These are phyloP conservation scores for Solenopsis fugax DNA, from an alignment of 1,140 invertebrate genomes.

Conservation along the genomic window DNA sequence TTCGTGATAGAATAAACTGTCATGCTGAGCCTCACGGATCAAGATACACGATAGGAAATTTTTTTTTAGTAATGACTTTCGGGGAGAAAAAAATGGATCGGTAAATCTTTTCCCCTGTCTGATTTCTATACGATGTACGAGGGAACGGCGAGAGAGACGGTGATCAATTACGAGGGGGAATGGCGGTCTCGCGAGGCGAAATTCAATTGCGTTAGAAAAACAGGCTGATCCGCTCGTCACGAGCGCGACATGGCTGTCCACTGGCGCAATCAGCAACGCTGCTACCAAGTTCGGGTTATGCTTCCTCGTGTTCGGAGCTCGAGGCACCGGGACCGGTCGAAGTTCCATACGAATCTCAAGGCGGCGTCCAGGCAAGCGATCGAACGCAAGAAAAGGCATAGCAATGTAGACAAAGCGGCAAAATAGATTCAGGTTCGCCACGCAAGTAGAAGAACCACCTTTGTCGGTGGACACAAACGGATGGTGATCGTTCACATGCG, in stretches of 20 bases:
- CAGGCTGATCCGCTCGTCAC: constrained; percentile 78
- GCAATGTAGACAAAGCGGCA: constrained; percentile 20
- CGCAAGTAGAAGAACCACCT: constrained; percentile 9
- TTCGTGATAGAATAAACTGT: neutral
- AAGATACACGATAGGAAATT: neutral
- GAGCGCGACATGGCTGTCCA: constrained; percentile 78
- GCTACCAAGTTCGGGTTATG: constrained; percentile 54
- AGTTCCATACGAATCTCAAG: constrained; percentile 32
- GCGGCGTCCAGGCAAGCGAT: neutral
- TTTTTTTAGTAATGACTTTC: constrained; percentile 28
- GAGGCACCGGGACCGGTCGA: neutral
- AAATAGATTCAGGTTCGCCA: constrained; percentile 40
- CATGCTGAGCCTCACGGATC: neutral
- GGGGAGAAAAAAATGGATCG: constrained; percentile 57
- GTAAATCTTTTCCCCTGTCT: constrained; percentile 61
- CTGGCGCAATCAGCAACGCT: constrained; percentile 42
- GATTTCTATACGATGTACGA: constrained; percentile 61
- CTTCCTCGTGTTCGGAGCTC: constrained; percentile 38
- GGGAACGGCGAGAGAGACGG: constrained; percentile 66
- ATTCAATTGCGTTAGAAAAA: constrained; percentile 82
- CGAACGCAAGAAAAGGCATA: constrained; percentile 27
- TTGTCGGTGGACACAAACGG: constrained; percentile 21
- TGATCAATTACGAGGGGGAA: constrained; percentile 80
- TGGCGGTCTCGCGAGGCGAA: constrained; percentile 77
- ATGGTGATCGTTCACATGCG: neutral